Conservation (phyloP, 2,113 vertebrate species). For the Fukomys damarensis region DNA sequence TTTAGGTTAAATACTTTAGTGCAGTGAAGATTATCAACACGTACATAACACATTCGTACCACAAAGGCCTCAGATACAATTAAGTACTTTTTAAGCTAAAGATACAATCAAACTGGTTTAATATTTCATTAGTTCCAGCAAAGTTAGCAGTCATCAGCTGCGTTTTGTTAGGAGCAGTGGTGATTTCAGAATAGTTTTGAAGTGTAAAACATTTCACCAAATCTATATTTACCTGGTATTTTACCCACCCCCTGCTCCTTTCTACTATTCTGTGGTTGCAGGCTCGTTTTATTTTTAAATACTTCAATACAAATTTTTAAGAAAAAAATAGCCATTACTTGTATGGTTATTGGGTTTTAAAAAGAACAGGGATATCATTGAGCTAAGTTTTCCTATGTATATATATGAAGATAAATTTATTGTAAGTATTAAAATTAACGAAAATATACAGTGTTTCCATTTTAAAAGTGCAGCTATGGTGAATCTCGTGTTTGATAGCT, state of each 20-base stretch:
- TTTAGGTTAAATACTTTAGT: slow-evolving; percentile 11
- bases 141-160: not conserved
- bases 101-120: not conserved
- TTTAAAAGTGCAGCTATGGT: not conserved
- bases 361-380: not conserved
- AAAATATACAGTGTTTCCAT: not conserved
- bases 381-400: not conserved
- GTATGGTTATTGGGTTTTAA: not conserved
- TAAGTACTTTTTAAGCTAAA: not conserved
- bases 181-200: not conserved
- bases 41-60: not conserved
- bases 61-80: not conserved
- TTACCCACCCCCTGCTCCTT: not conserved
- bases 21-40: not conserved
- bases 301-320: not conserved
- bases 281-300: slow-evolving; percentile 1
- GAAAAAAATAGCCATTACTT: not conserved
- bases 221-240: not conserved
- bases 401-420: not conserved
- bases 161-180: not conserved
- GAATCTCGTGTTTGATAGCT: not conserved
- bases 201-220: not conserved
- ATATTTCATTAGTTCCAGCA: not conserved
- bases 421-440: not conserved
- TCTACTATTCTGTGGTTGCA: not conserved